Evolutionary conservation across 2,888 invertebrate genomes (phyloP).

Genomic region (Andrena camellia): DNA sequence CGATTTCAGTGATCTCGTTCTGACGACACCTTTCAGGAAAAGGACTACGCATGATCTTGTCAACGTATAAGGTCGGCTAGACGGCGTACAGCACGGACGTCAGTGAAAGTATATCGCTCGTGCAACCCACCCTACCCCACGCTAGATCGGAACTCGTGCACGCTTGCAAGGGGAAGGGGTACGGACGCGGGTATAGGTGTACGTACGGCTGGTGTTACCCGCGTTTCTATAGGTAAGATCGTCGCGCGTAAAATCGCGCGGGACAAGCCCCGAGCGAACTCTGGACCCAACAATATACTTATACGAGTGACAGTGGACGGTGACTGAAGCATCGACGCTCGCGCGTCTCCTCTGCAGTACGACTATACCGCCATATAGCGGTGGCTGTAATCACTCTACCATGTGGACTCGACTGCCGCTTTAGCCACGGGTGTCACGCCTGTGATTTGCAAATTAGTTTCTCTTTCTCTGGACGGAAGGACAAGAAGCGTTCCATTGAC

Average conservation of each 20-base stretch:
- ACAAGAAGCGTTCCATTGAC: not conserved
- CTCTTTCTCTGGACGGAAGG: no score
- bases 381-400: not conserved
- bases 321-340: constrained; percentile 39
- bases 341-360: constrained; percentile 16
- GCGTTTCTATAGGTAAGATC: constrained; percentile 68
- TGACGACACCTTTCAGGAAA: constrained; percentile 27
- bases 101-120: constrained; percentile 76
- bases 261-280: constrained; percentile 66
- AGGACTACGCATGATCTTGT: constrained; percentile 16
- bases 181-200: constrained; percentile 55
- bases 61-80: constrained; percentile 45
- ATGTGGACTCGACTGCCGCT: not conserved
- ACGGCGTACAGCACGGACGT: constrained; percentile 40
- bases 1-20: constrained; percentile 41
- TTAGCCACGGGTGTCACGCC: not conserved
- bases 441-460: not conserved
- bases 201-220: constrained; percentile 68
- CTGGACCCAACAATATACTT: constrained; percentile 58
- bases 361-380: not conserved
- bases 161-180: constrained; percentile 63
- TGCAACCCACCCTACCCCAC: constrained; percentile 71
- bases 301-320: constrained; percentile 41
- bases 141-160: constrained; percentile 74
- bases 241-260: constrained; percentile 70